Conservation (phyloP, 2,888 invertebrate species). For the Eulithis testata region DNA sequence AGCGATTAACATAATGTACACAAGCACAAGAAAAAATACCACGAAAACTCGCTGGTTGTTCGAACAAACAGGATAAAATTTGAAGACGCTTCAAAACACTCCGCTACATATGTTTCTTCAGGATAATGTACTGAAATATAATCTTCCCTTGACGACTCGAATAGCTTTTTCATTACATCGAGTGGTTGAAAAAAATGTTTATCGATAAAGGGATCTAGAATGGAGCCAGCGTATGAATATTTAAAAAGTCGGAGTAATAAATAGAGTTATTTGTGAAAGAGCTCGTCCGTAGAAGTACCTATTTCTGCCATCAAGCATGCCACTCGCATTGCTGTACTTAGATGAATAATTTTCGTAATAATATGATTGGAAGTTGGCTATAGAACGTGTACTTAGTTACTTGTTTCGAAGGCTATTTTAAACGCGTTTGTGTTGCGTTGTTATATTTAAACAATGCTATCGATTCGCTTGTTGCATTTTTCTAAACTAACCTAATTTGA, state of each 20-base stretch:
- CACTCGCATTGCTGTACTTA: too few species aligned
- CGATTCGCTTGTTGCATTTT: too few species aligned
- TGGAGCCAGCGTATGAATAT: neutral
- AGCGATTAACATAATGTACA: neutral
- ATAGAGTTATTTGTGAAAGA: too few species aligned
- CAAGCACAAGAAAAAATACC: neutral
- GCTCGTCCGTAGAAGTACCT: too few species aligned
- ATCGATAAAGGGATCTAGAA: slow-evolving; percentile 46
- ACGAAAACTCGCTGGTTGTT: slow-evolving; percentile 1
- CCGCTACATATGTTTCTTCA: slow-evolving; percentile 25
- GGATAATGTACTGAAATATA: slow-evolving; percentile 52
- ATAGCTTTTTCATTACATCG: slow-evolving; percentile 60
- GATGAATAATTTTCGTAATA: too few species aligned
- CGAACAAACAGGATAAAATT: slow-evolving; percentile 22
- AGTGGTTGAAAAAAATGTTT: slow-evolving; percentile 53
- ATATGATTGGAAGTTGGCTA: too few species aligned
- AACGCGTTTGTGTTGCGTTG: too few species aligned
- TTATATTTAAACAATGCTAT: too few species aligned
- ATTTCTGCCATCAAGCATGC: too few species aligned
- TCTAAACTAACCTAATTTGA: too few species aligned
- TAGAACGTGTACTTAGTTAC: too few species aligned
- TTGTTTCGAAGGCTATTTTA: too few species aligned
- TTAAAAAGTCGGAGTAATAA: slow-evolving; percentile 7
- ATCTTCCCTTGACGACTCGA: slow-evolving; percentile 58
- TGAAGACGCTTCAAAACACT: slow-evolving; percentile 36